phyloP scores from a whole-genome alignment of 1,140 invertebrate genomes.

The Coelopa frigida region DNA sequence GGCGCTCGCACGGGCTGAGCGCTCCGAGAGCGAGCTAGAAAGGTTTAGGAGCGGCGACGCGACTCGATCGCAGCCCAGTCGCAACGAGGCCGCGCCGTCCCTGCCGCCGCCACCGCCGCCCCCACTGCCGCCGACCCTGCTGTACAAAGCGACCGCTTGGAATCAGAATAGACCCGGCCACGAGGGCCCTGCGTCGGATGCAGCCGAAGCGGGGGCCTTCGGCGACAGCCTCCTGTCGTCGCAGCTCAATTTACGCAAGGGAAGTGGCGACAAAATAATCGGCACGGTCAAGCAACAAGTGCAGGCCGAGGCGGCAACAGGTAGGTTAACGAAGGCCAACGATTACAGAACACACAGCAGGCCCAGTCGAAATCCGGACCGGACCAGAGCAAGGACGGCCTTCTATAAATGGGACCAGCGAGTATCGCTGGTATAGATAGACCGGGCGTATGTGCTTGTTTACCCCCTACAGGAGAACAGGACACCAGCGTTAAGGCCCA shows the following conservation, averaged over 20 bases:
- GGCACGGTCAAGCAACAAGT: conserved; percentile 41
- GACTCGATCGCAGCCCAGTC: background rate
- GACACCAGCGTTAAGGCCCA: too few species aligned
- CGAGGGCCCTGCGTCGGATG: background rate
- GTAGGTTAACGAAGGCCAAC: too few species aligned
- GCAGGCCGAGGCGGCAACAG: conserved; percentile 39
- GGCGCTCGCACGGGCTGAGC: conserved; percentile 29
- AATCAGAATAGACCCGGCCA: conserved; percentile 6
- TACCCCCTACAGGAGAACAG: too few species aligned
- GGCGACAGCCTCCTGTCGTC: conserved; percentile 35
- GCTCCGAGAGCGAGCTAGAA: conserved; percentile 33
- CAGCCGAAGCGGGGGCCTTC: conserved; percentile 21
- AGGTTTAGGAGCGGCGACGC: conserved; percentile 10
- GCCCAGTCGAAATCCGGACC: too few species aligned
- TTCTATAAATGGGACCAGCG: too few species aligned
- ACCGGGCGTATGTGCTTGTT: too few species aligned
- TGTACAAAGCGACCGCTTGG: conserved; percentile 10
- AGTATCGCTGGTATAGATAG: too few species aligned
- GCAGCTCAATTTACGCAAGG: conserved; percentile 15
- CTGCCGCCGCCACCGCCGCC: conserved; percentile 21
- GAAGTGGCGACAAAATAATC: conserved; percentile 30
- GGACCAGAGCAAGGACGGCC: too few species aligned
- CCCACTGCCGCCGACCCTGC: conserved; percentile 19
- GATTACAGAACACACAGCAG: too few species aligned
- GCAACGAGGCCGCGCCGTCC: conserved; percentile 10